Evolutionary conservation across 2,113 vertebrate genomes (phyloP).

Genomic region (Mastomys coucha): DNA sequence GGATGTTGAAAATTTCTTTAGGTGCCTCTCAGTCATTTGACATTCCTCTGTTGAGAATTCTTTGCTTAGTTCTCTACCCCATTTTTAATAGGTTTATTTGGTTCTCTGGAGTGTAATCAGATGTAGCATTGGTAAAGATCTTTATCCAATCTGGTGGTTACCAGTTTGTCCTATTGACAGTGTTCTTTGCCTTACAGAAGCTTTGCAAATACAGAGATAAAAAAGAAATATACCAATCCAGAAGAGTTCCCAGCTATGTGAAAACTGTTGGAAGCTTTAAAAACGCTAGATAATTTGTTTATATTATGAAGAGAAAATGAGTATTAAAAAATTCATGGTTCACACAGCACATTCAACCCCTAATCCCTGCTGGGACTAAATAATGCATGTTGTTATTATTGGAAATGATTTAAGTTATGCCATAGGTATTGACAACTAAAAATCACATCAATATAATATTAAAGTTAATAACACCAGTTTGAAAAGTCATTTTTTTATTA

Average conservation of each 20-base stretch:
- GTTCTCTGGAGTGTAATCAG: too few species aligned
- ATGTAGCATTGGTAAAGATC: too few species aligned
- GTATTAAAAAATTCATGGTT: background rate
- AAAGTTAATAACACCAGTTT: constrained; percentile 34
- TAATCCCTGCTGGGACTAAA: background rate
- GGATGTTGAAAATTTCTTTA: too few species aligned
- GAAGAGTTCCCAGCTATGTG: background rate
- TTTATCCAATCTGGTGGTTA: too few species aligned
- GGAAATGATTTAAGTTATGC: constrained; percentile 46
- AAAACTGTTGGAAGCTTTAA: background rate
- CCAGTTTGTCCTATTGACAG: too few species aligned
- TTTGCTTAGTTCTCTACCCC: too few species aligned
- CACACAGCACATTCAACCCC: background rate
- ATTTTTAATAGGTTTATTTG: too few species aligned
- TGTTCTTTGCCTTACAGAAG: too few species aligned
- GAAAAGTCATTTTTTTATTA: constrained; percentile 41
- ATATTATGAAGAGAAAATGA: background rate
- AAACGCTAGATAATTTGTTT: constrained; percentile 11
- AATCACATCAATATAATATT: background rate
- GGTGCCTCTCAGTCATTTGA: too few species aligned
- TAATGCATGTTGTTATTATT: constrained; percentile 25
- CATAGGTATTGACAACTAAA: constrained; percentile 23
- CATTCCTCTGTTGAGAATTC: too few species aligned
- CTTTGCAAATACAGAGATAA: background rate
- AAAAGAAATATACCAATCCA: background rate